Evolutionary conservation across 2,797 vertebrate species (phyloP).

Genomic region (Catostomus latipinnis): DNA sequence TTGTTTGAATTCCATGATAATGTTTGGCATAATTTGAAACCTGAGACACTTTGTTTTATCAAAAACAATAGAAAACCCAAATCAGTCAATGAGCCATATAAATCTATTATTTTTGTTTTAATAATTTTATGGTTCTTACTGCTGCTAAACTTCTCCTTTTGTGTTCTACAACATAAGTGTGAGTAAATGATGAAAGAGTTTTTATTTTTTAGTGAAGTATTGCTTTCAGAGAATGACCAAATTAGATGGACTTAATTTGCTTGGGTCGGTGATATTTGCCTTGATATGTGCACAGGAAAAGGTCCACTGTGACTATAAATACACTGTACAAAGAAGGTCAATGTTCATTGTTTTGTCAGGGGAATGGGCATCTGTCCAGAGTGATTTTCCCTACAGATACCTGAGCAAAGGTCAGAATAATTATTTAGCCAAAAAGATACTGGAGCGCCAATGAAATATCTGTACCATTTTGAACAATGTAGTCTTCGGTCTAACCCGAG

Average conservation of each 20-base stretch:
- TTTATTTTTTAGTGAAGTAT: too few relatives aligned
- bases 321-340: constrained; percentile 29
- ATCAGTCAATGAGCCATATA: too few relatives aligned
- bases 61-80: too few relatives aligned
- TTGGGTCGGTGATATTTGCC: constrained; percentile 6
- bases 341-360: constrained; percentile 19
- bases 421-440: neutral
- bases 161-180: too few relatives aligned
- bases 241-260: neutral
- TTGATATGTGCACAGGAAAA: constrained; percentile 15
- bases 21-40: too few relatives aligned
- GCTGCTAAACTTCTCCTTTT: too few relatives aligned
- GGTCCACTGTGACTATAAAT: constrained; percentile 9
- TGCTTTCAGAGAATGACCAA: too few relatives aligned
- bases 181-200: too few relatives aligned
- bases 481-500: neutral
- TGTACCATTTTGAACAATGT: neutral
- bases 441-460: constrained; percentile 1
- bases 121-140: too few relatives aligned
- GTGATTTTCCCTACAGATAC: constrained; percentile 15
- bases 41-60: too few relatives aligned
- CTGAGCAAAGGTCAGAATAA: constrained; percentile 38
- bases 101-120: too few relatives aligned
- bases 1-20: too few relatives aligned
- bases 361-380: constrained; percentile 15